Evolutionary conservation across 2,797 vertebrate genomes (phyloP), one percentile per base, ranked within the genome.

Genomic region (Neopelma chrysocephalum): DNA sequence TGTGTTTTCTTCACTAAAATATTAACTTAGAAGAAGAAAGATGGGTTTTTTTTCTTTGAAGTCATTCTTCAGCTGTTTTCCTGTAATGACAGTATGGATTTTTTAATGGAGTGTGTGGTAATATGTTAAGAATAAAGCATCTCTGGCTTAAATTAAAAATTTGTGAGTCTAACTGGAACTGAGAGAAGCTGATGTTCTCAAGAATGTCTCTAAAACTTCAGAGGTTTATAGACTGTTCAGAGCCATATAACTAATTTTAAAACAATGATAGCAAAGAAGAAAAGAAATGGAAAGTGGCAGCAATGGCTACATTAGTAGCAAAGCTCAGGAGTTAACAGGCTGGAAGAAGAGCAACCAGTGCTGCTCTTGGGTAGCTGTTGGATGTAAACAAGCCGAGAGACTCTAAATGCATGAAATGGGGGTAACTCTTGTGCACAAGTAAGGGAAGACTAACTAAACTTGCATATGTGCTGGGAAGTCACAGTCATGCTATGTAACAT

Each of bases 161-260:
- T 83, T 85, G 36, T 92, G 64, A 94, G 12, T 62, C 15, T 88
- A 95, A 86, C 81, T 94, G 32, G 43, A 89, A 90, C 89, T 60
- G 91, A 95, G 80, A 87, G 64, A 87, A 91, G 29, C 89, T 77
- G 34, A 9, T 92, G 34, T 94, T 96, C 86, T 96, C 40, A 76
- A 66, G 76, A 77, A 47, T 32, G 57, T 65, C 86, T 88, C 15
- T 96, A 26, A 90, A 92, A 80, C 82, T 82, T 91, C 73, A 51
- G 72, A 95, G 48, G 38, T 93, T 96, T 97, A 75, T 94, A 85
- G 89, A 56, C 97, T 89, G 94, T 66, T 97, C 75, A 84, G 48
- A 84, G n/a, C 45, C 87, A 68, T 72, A 58, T 94, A 96, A 32
- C 69, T 96, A 75, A 89, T 87, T 58, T 87, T 87, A 53, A 94